phyloP scores from a whole-genome alignment of 2,888 invertebrate genomes.

The Thera britannica region DNA sequence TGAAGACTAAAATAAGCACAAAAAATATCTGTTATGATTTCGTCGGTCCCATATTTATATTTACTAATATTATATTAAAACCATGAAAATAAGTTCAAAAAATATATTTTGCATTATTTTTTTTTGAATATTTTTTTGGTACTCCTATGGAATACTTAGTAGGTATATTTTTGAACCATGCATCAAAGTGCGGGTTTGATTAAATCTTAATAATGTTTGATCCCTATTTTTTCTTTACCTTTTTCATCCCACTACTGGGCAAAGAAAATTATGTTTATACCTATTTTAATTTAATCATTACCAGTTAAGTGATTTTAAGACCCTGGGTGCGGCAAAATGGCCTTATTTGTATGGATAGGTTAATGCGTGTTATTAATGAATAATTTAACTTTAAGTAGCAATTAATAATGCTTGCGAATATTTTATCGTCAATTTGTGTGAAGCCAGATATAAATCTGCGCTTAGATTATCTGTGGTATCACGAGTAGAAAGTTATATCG shows the following conservation, averaged over 20 bases:
- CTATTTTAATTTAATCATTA: background rate
- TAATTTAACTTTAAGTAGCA: constrained; percentile 14
- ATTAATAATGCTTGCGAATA: constrained; percentile 20
- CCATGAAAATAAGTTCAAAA: no score
- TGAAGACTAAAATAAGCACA: no score
- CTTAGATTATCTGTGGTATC: background rate
- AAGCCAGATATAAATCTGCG: constrained; percentile 15
- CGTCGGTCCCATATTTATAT: no score
- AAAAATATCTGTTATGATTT: no score
- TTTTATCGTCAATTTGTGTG: constrained; percentile 11
- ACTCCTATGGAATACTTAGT: no score
- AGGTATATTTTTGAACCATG: no score
- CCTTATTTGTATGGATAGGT: constrained; percentile 11
- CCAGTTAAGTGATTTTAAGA: background rate
- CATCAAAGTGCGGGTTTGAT: no score
- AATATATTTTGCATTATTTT: no score
- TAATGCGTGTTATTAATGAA: constrained; percentile 18
- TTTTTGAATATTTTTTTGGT: no score
- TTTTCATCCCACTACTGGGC: no score
- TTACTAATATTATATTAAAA: no score
- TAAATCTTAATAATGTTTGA: background rate
- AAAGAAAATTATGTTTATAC: background rate
- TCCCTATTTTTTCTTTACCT: no score
- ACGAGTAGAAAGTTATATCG: background rate
- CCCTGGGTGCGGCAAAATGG: constrained; percentile 4